Conservation (phyloP, 2,888 invertebrate genomes). For the Nezara viridula region DNA sequence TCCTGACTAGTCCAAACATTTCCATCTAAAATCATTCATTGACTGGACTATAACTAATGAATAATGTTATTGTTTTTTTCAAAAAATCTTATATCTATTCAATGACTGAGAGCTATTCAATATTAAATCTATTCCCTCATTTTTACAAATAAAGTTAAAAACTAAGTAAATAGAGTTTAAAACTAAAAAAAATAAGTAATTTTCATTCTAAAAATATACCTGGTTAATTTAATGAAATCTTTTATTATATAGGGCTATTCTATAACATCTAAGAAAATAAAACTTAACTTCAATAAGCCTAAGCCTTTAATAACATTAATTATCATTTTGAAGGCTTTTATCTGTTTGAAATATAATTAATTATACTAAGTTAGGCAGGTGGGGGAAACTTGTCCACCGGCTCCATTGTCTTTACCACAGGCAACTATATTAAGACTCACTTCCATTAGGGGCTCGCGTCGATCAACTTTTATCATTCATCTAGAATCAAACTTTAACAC, state of each 20-base stretch:
- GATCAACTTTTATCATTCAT: slow-evolving; percentile 39
- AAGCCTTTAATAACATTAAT: slow-evolving; percentile 52
- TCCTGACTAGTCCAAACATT: too few relatives aligned
- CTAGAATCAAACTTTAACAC: slow-evolving; percentile 34
- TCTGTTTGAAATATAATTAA: slow-evolving; percentile 56
- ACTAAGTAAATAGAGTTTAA: not conserved
- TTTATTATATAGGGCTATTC: not conserved
- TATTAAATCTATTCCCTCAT: too few relatives aligned
- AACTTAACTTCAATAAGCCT: slow-evolving; percentile 12
- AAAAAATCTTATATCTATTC: too few relatives aligned
- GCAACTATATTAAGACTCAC: slow-evolving; percentile 33
- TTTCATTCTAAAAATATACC: not conserved
- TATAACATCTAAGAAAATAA: not conserved
- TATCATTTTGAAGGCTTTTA: slow-evolving; percentile 56
- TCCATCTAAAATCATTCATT: too few relatives aligned
- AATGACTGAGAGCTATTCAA: too few relatives aligned
- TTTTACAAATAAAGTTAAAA: not conserved
- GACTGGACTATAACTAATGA: too few relatives aligned
- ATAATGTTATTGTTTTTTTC: too few relatives aligned
- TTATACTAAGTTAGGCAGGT: slow-evolving; percentile 48
- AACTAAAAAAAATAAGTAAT: too few relatives aligned
- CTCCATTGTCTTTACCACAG: slow-evolving; percentile 39
- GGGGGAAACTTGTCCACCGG: slow-evolving; percentile 20
- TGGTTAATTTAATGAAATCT: not conserved
- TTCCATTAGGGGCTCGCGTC: slow-evolving; percentile 29